Evolutionary conservation across 2,797 vertebrate genomes (phyloP).

Genomic region (Cynopterus sphinx): DNA sequence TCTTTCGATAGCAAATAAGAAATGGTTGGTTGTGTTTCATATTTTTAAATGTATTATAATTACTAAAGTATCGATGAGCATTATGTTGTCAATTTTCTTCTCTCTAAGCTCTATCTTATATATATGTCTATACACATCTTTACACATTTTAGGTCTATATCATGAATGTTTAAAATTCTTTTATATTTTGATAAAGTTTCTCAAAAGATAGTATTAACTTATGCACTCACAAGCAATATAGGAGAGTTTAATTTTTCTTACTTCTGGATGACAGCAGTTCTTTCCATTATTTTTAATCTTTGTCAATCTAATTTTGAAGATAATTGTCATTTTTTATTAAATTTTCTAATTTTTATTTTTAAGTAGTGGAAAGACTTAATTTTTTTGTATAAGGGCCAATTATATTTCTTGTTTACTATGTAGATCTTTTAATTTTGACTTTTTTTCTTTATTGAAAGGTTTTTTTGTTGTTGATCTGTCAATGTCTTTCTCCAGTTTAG

Average conservation of each 20-base stretch:
- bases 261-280: background rate
- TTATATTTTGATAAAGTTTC: background rate
- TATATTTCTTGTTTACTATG: background rate
- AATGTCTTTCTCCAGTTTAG: background rate
- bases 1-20: conserved; percentile 5
- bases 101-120: background rate
- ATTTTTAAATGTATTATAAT: background rate
- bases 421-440: background rate
- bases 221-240: background rate
- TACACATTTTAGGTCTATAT: background rate
- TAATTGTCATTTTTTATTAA: background rate
- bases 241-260: background rate
- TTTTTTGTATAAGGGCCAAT: background rate
- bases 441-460: background rate
- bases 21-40: background rate
- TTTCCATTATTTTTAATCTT: conserved; percentile 16
- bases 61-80: background rate
- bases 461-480: background rate
- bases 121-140: background rate
- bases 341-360: conserved; percentile 12
- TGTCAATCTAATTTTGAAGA: background rate
- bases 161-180: background rate
- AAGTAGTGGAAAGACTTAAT: background rate
- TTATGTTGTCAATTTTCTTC: background rate
- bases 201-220: background rate